Conservation (phyloP, 1,140 invertebrate species). For the Metaphire vulgaris region DNA sequence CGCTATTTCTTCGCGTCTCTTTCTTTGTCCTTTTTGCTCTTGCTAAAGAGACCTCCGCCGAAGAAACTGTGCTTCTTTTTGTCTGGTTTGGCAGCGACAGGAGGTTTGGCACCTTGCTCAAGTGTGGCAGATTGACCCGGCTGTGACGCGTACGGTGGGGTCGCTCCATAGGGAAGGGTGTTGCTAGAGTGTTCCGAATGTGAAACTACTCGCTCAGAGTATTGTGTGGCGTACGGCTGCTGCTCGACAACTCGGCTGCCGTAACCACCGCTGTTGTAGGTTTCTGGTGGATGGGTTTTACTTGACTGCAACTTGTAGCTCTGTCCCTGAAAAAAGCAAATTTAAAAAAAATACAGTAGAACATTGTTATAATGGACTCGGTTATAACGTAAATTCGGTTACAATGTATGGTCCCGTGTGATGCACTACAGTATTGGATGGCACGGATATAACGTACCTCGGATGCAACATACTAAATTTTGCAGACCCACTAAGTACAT, state of each 20-base stretch:
- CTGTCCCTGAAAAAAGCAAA: background rate
- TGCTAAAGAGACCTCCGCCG: background rate
- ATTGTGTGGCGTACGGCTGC: background rate
- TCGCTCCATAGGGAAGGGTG: background rate
- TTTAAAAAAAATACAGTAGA: background rate
- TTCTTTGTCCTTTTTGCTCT: constrained; percentile 21
- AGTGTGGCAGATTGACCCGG: constrained; percentile 3
- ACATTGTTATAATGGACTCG: too few species aligned
- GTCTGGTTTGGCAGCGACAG: background rate
- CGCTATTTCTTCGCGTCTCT: constrained; percentile 14
- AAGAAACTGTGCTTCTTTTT: constrained; percentile 26
- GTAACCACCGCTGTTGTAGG: too few species aligned
- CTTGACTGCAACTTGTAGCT: constrained; percentile 34
- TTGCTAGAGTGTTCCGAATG: background rate
- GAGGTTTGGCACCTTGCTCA: background rate
- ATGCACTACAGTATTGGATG: too few species aligned
- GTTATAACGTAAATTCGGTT: too few species aligned
- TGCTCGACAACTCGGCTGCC: too few species aligned
- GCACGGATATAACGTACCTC: too few species aligned
- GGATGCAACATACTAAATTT: too few species aligned
- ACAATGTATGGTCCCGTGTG: too few species aligned
- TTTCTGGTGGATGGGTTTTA: too few species aligned
- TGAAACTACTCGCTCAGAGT: background rate
- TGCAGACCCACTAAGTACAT: too few species aligned
- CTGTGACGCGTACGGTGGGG: background rate